Conservation (phyloP, 64 coral and sea anemone species). For the Montipora sp. region DNA sequence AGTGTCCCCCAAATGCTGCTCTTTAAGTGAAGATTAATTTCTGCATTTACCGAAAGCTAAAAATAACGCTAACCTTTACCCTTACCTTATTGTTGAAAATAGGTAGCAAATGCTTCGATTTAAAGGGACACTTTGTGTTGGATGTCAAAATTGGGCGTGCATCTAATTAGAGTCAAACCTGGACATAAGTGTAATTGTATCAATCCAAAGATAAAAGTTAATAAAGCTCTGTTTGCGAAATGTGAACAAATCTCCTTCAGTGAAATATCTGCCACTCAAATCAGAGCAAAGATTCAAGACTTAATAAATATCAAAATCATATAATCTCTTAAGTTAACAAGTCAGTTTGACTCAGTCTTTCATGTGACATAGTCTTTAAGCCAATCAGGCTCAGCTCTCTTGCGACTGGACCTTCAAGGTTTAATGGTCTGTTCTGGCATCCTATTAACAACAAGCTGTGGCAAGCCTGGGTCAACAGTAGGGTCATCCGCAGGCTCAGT, state of each 20-base stretch:
- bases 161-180: no score
- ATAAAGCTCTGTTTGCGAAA: background rate
- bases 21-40: no score
- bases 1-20: no score
- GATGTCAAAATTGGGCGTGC: no score
- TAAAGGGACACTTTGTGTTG: no score
- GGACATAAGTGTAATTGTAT: no score
- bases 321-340: background rate
- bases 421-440: background rate
- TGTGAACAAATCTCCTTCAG: background rate
- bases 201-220: no score
- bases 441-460: background rate
- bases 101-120: no score
- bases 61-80: no score
- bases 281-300: background rate
- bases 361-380: slow-evolving; percentile 21
- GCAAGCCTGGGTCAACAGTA: background rate
- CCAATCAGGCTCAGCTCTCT: background rate
- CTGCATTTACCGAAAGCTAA: no score
- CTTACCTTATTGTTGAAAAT: no score
- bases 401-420: background rate
- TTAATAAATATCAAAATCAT: background rate
- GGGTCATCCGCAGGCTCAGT: background rate
- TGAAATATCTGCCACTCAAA: background rate
- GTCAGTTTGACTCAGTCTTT: background rate